Evolutionary conservation across 2,113 vertebrate species (phyloP).

Genomic region (rabbit (Oryctolagus cuniculus)): DNA sequence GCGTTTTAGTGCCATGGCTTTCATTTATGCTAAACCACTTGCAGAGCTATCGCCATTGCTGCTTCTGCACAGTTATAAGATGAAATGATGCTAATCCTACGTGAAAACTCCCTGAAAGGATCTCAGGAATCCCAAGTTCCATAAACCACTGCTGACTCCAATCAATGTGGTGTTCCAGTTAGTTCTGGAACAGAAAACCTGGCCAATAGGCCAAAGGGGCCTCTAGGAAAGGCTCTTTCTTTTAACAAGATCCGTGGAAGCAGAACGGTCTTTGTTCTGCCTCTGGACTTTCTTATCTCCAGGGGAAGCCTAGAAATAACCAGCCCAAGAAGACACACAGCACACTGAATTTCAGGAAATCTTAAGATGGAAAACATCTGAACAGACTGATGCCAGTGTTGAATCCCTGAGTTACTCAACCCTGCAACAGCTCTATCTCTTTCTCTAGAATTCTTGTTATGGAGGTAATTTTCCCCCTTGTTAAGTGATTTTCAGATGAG

Average conservation of each 20-base stretch:
- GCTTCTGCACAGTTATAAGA: not conserved
- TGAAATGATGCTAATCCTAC: not conserved
- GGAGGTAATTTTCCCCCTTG: not conserved
- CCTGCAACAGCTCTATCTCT: not conserved
- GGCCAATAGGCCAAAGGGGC: not conserved
- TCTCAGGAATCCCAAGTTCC: not conserved
- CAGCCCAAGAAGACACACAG: not conserved
- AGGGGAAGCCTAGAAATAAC: not conserved
- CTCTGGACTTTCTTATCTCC: not conserved
- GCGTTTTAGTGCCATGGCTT: not conserved
- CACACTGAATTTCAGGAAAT: not conserved
- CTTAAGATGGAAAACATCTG: constrained; percentile 17
- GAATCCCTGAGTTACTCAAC: not conserved
- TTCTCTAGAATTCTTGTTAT: not conserved
- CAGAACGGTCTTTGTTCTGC: constrained; percentile 22
- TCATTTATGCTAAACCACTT: not conserved
- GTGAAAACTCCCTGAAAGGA: not conserved
- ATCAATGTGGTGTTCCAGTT: not conserved
- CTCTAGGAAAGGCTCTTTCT: not conserved
- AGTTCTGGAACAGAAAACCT: not conserved
- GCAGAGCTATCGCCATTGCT: not conserved
- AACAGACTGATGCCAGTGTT: not conserved
- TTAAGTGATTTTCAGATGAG: constrained; percentile 14
- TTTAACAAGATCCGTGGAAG: not conserved
- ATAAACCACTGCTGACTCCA: not conserved